Conservation (phyloP, 2,888 invertebrate genomes). For the Linnaemya vulpina region DNA sequence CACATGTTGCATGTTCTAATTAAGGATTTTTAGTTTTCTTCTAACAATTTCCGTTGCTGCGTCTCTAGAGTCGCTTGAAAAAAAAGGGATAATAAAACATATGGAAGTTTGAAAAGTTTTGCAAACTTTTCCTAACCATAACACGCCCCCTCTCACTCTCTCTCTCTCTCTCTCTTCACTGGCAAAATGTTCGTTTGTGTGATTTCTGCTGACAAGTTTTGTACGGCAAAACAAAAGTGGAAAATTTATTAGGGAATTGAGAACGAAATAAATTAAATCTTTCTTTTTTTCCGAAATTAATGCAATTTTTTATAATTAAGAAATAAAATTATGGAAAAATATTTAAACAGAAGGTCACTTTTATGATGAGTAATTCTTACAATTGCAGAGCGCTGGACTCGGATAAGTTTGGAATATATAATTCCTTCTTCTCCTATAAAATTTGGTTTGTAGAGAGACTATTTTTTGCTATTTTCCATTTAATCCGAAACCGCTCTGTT, state of each 20-base stretch:
- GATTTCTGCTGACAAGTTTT: neutral
- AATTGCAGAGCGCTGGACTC: too few species aligned
- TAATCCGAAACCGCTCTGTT: too few species aligned
- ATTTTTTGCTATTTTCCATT: too few species aligned
- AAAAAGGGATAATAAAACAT: slow-evolving; percentile 58
- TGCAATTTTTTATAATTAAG: too few species aligned
- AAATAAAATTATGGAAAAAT: too few species aligned
- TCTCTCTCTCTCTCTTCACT: too few species aligned
- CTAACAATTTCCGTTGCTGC: slow-evolving; percentile 48
- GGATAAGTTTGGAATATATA: too few species aligned
- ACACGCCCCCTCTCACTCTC: neutral
- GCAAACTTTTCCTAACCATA: neutral
- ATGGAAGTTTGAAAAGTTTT: slow-evolving; percentile 32
- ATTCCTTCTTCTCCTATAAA: too few species aligned
- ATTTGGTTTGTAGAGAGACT: too few species aligned
- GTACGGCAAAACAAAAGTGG: neutral
- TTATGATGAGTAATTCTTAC: too few species aligned
- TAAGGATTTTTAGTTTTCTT: slow-evolving; percentile 37
- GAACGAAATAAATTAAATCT: neutral
- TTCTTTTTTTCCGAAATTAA: too few species aligned
- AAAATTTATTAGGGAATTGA: neutral
- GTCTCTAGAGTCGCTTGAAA: slow-evolving; percentile 21
- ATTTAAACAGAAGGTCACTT: too few species aligned
- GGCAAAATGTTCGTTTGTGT: neutral
- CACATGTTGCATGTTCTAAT: slow-evolving; percentile 58